phyloP scores from a whole-genome alignment of 2,113 vertebrate species.

The Todiramphus saurophagus region DNA sequence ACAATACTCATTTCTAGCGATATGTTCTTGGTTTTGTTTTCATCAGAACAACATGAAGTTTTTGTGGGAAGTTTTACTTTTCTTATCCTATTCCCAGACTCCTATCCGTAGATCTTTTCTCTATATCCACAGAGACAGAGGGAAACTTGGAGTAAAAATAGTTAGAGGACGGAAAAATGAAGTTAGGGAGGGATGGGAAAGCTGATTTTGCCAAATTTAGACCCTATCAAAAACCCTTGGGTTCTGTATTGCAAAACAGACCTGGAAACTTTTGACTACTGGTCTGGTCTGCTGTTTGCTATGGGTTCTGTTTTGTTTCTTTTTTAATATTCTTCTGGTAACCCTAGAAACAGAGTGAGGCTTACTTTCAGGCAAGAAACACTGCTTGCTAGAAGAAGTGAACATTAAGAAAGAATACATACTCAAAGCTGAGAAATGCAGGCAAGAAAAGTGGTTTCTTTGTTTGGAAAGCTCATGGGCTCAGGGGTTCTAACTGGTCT shows the following conservation, averaged over 20 bases:
- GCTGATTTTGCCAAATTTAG: conserved; percentile 43
- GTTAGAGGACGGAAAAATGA: conserved; percentile 33
- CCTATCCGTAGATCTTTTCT: not conserved
- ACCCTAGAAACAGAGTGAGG: conserved; percentile 1
- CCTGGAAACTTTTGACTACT: not conserved
- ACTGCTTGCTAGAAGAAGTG: not conserved
- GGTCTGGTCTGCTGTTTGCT: not conserved
- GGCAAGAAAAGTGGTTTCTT: not conserved
- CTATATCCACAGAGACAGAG: not conserved
- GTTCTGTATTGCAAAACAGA: conserved; percentile 29
- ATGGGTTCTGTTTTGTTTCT: not conserved
- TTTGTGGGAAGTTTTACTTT: not conserved
- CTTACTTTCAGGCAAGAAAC: not conserved
- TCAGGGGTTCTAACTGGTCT: not conserved
- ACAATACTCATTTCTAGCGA: not conserved
- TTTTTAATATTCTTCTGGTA: not conserved
- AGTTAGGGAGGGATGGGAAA: conserved; percentile 38
- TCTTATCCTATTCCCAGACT: conserved; percentile 20
- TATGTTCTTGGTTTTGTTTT: not conserved
- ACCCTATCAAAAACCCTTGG: conserved; percentile 9
- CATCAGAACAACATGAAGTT: not conserved
- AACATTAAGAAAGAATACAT: not conserved
- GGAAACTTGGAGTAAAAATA: conserved; percentile 44
- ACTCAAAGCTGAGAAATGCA: not conserved
- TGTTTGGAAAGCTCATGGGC: not conserved